Evolutionary conservation across 2,888 invertebrate species (phyloP).

Genomic region (Polymixis lichenea): DNA sequence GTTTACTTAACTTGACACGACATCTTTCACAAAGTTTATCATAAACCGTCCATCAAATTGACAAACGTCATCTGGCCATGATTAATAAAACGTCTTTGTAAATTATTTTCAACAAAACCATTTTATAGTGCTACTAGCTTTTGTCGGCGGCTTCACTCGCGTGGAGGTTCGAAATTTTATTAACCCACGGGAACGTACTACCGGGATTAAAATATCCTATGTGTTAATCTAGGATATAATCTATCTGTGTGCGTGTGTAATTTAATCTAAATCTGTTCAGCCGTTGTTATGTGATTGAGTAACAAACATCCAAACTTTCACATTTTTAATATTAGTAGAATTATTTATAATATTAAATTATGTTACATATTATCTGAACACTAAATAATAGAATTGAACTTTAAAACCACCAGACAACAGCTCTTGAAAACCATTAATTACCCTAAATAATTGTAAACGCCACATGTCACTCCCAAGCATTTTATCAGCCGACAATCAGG

Average conservation of each 20-base stretch:
- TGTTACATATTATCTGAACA: no score
- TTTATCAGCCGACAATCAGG: slow-evolving; percentile 61
- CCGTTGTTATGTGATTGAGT: no score
- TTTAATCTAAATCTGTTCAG: no score
- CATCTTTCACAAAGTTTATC: neutral
- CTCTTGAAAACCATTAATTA: slow-evolving; percentile 50
- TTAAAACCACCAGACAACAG: neutral
- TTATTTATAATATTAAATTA: no score
- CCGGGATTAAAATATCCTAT: no score
- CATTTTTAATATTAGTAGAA: no score
- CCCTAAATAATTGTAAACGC: slow-evolving; percentile 30
- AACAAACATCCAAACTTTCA: no score
- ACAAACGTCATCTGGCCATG: neutral
- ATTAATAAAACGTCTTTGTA: neutral
- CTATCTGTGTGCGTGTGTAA: no score
- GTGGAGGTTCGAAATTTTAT: no score
- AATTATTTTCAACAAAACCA: neutral
- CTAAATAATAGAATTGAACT: neutral
- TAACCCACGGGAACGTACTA: no score
- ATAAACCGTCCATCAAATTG: neutral
- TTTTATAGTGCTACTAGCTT: neutral
- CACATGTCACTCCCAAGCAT: slow-evolving; percentile 32
- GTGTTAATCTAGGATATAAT: no score
- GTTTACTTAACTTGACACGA: neutral
- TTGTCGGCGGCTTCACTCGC: no score